Conservation (phyloP, 2,113 vertebrate species). For the Drymodes brunneopygia region DNA sequence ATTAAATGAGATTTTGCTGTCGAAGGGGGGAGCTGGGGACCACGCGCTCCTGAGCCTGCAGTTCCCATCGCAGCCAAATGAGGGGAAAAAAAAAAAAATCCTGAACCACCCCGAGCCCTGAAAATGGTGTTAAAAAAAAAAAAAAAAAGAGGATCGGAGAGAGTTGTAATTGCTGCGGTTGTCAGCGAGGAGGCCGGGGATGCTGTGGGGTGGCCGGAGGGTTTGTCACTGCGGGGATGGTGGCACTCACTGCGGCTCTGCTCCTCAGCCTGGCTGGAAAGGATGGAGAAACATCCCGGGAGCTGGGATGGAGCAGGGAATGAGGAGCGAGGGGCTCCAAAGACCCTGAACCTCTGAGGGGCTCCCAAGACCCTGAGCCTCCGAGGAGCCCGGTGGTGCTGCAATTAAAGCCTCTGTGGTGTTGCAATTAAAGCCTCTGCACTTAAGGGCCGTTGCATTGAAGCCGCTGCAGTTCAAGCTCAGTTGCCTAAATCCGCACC, state of each 20-base stretch:
- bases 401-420: not conserved
- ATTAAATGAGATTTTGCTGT: constrained; percentile 43
- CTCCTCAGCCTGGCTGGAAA: not conserved
- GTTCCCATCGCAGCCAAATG: constrained; percentile 5
- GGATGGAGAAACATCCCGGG: not conserved
- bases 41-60: not conserved
- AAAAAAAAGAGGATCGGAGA: not conserved
- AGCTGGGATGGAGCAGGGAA: not conserved
- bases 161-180: not conserved
- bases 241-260: not conserved
- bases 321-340: not conserved
- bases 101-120: not conserved
- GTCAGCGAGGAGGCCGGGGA: fast-evolving
- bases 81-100: not conserved
- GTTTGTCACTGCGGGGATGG: not conserved
- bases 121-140: not conserved
- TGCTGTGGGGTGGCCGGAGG: not conserved
- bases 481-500: fast-evolving
- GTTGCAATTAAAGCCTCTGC: not conserved
- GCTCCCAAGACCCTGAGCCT: not conserved
- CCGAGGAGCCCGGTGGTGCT: not conserved
- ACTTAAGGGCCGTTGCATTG: not conserved
- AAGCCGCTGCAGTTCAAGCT: not conserved
- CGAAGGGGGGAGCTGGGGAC: constrained; percentile 32
- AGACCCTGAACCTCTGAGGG: not conserved